Conservation (phyloP, 2,113 vertebrate species). For the Amphiprion percula region DNA sequence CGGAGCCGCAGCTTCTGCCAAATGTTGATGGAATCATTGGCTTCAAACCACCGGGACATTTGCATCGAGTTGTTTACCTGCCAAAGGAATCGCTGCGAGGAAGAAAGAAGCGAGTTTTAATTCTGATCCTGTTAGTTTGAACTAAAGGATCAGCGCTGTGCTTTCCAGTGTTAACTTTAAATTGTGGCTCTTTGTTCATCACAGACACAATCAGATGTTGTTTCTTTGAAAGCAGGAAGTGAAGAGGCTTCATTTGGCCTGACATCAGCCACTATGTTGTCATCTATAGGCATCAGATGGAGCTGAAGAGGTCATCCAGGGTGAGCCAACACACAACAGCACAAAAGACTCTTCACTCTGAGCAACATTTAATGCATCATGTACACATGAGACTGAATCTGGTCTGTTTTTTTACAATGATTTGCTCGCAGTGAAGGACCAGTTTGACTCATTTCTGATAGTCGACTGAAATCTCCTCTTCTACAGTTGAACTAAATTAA, state of each 20-base stretch:
- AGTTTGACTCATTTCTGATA: too few species aligned
- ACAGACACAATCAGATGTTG: constrained; percentile 12
- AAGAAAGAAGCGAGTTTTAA: constrained; percentile 29
- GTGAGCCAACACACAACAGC: constrained; percentile 12
- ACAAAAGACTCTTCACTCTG: constrained; percentile 31
- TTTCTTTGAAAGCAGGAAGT: constrained; percentile 18
- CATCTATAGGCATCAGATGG: constrained; percentile 33
- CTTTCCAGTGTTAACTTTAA: background rate
- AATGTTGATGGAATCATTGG: constrained; percentile 81
- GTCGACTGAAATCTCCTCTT: too few species aligned
- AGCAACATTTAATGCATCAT: too few species aligned
- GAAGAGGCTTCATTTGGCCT: background rate
- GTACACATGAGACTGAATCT: background rate
- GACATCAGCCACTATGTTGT: constrained; percentile 63
- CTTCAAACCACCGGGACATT: constrained; percentile 62
- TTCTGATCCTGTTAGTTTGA: constrained; percentile 55
- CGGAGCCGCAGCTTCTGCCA: constrained; percentile 64
- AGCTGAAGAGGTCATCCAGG: constrained; percentile 52
- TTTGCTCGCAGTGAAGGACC: too few species aligned
- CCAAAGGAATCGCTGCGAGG: constrained; percentile 50
- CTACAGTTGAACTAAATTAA: too few species aligned
- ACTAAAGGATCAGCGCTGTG: constrained; percentile 37
- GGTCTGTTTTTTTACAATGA: background rate
- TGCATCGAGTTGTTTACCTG: constrained; percentile 66
- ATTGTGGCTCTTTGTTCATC: background rate